These are phyloP conservation scores for Chaitophorus viminalis DNA, from an alignment of 2,888 invertebrate species.

Conservation along the genomic window DNA sequence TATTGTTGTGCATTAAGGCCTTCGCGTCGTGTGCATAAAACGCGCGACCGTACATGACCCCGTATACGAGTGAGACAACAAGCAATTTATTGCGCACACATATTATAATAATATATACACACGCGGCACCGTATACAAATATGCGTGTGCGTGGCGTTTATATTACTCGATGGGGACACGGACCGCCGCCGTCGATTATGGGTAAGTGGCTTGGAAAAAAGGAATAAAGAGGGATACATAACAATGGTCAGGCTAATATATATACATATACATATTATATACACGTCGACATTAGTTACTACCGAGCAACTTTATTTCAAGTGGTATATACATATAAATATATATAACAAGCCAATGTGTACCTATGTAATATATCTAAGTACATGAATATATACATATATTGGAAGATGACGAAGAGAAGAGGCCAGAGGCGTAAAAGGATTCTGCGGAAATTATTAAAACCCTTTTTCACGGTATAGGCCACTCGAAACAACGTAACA, in stretches of 20 bases:
- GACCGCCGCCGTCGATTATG: slow-evolving; percentile 35
- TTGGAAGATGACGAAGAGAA: not conserved
- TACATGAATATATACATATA: no score
- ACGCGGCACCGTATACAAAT: not conserved
- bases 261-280: not conserved
- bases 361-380: not conserved
- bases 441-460: slow-evolving; percentile 48
- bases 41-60: slow-evolving; percentile 17
- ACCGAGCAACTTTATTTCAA: slow-evolving; percentile 39
- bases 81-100: slow-evolving; percentile 43
- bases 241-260: slow-evolving; percentile 34
- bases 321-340: not conserved
- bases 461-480: slow-evolving; percentile 32
- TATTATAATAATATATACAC: not conserved
- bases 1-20: not conserved
- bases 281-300: not conserved
- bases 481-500: slow-evolving; percentile 26
- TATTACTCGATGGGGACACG: slow-evolving; percentile 30
- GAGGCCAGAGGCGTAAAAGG: slow-evolving; percentile 56
- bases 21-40: not conserved
- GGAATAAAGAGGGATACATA: slow-evolving; percentile 31
- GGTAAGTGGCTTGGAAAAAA: slow-evolving; percentile 45
- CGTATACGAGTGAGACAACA: slow-evolving; percentile 22
- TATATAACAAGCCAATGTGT: not conserved
- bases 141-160: slow-evolving; percentile 36